phyloP scores from a whole-genome alignment of 2,113 vertebrate genomes.

The Tapirus terrestris region DNA sequence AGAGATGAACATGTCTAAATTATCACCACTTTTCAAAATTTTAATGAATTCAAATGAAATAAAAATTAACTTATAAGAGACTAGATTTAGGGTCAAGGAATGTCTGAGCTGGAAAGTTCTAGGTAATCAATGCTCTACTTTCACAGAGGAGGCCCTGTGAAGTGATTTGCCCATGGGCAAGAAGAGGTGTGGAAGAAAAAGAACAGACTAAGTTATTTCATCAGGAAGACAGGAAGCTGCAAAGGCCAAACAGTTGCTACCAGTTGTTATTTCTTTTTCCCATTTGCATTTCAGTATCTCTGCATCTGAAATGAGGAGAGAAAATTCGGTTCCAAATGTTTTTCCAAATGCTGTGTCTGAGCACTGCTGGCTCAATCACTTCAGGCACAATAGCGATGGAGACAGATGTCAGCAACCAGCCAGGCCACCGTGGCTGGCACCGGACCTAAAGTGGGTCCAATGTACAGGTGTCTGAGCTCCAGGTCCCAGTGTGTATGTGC shows the following conservation, averaged over 20 bases:
- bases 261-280: background rate
- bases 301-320: background rate
- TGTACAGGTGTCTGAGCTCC: background rate
- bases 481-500: background rate
- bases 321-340: background rate
- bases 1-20: background rate
- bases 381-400: background rate
- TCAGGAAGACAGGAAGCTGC: background rate
- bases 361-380: background rate
- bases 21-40: background rate
- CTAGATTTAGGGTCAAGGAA: slow-evolving; percentile 2
- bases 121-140: background rate
- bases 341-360: background rate
- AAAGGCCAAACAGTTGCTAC: background rate
- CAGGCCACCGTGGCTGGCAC: background rate
- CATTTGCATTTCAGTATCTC: background rate
- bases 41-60: background rate
- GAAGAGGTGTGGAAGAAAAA: background rate
- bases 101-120: background rate
- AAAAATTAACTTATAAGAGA: background rate
- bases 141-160: background rate
- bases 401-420: background rate
- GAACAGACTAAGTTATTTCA: background rate
- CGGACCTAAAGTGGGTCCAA: background rate
- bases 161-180: background rate